Conservation (phyloP, 2,113 vertebrate genomes). For the Actenoides lindsayi region DNA sequence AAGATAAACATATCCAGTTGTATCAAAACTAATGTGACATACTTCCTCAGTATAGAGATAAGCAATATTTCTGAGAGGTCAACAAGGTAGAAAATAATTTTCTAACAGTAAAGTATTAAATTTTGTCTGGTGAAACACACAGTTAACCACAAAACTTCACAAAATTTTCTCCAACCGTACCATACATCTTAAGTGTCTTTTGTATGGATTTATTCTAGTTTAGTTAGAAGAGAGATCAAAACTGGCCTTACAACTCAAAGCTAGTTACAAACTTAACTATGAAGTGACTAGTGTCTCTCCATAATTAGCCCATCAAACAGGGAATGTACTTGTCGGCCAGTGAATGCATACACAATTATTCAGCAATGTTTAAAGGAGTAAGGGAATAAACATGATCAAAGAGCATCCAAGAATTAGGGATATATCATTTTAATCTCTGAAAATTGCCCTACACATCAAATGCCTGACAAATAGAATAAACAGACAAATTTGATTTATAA, state of each 20-base stretch:
- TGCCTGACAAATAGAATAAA: slow-evolving; percentile 58
- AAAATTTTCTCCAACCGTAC: neutral
- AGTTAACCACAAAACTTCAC: neutral
- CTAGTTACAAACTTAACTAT: slow-evolving; percentile 45
- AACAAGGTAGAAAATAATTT: neutral
- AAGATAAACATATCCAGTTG: neutral
- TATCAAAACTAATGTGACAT: neutral
- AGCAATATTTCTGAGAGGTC: neutral
- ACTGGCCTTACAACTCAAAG: slow-evolving; percentile 45
- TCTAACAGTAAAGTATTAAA: neutral
- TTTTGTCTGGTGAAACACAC: neutral
- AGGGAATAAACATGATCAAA: slow-evolving; percentile 74
- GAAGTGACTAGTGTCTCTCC: slow-evolving; percentile 14
- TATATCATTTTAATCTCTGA: slow-evolving; percentile 74
- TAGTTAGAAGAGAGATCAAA: slow-evolving; percentile 12
- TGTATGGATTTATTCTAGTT: neutral
- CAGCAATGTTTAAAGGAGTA: slow-evolving; percentile 64
- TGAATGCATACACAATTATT: slow-evolving; percentile 69
- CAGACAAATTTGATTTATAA: slow-evolving; percentile 59
- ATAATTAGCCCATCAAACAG: slow-evolving; percentile 70
- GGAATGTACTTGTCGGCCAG: slow-evolving; percentile 61
- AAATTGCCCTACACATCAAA: slow-evolving; percentile 68
- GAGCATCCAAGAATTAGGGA: slow-evolving; percentile 68
- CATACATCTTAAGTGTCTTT: neutral
- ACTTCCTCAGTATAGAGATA: neutral